Percentiles rank a stretch among this genome's conserved stretches.
Conservation (phyloP, 2,113 vertebrate genomes). For the Sebastes fasciatus region DNA sequence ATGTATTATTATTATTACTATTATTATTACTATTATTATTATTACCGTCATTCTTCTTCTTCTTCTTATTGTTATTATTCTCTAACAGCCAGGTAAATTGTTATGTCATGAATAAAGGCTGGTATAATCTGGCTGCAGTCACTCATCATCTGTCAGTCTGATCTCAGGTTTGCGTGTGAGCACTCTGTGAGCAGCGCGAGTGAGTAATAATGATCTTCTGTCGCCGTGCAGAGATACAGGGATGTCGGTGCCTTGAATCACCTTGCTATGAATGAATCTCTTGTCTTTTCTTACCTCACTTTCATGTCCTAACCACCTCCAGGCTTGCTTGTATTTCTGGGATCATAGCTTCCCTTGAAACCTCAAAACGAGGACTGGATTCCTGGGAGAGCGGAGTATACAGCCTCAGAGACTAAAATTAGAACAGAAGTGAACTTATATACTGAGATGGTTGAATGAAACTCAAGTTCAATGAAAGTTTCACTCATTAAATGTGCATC, state of each 20-base stretch:
- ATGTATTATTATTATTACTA: too few species aligned
- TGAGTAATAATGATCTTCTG: conserved; percentile 84
- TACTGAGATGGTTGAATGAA: background rate
- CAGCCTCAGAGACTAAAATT: background rate
- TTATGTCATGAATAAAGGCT: conserved; percentile 19
- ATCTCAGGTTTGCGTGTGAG: conserved; percentile 81
- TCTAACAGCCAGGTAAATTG: background rate
- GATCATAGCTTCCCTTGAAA: conserved; percentile 61
- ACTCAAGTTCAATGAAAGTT: background rate
- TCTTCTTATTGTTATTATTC: background rate
- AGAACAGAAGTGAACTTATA: background rate
- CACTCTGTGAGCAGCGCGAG: conserved; percentile 62
- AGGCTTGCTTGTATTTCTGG: conserved; percentile 82
- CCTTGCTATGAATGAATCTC: conserved; percentile 82
- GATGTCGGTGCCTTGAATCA: conserved; percentile 83
- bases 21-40: too few species aligned
- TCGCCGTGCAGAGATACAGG: conserved; percentile 74
- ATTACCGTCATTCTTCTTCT: too few species aligned
- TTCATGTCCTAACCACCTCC: conserved; percentile 81
- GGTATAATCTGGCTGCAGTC: conserved; percentile 29
- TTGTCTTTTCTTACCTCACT: conserved; percentile 84
- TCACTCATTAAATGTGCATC: background rate
- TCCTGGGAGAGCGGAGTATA: conserved; percentile 44
- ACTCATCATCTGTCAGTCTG: conserved; percentile 61
- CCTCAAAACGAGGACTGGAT: conserved; percentile 75